Conservation (phyloP, 2,888 invertebrate genomes). For the Nasonia oneida region DNA sequence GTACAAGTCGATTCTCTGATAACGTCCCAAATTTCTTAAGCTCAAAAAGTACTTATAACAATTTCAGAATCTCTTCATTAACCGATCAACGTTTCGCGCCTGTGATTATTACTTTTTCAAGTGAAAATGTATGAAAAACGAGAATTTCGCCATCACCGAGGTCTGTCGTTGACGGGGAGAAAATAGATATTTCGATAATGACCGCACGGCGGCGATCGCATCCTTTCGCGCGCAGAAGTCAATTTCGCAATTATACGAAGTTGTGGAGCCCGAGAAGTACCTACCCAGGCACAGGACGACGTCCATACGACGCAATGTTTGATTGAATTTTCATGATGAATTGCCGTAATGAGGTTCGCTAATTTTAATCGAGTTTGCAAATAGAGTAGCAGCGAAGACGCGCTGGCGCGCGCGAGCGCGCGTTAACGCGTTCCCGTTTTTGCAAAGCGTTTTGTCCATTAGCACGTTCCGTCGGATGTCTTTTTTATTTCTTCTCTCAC, state of each 20-base stretch:
- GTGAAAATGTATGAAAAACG: not conserved
- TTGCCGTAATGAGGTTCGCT: slow-evolving; percentile 40
- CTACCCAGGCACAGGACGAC: not conserved
- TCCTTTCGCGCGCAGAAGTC: slow-evolving; percentile 14
- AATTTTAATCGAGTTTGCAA: slow-evolving; percentile 32
- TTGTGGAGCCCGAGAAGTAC: not conserved
- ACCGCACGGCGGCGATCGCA: not conserved
- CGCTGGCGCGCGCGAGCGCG: not conserved
- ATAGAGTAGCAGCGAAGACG: not conserved
- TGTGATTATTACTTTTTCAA: too few species aligned
- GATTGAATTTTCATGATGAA: slow-evolving; percentile 48
- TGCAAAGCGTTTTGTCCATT: slow-evolving; percentile 17
- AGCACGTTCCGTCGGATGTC: not conserved
- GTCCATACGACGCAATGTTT: not conserved
- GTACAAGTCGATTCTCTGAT: too few species aligned
- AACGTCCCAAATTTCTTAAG: too few species aligned
- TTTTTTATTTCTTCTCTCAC: not conserved
- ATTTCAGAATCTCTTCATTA: too few species aligned
- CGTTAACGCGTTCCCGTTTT: not conserved
- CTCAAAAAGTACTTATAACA: too few species aligned
- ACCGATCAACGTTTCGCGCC: too few species aligned
- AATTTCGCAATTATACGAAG: slow-evolving; percentile 32
- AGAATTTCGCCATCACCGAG: not conserved
- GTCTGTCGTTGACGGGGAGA: not conserved
- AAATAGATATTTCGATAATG: slow-evolving; percentile 19